A percentile compares a stretch with the other conserved stretches of the same genome.
These are phyloP conservation scores for Pristionchus arcanus DNA, from an alignment of 2,888 invertebrate genomes.

Conservation along the genomic window DNA sequence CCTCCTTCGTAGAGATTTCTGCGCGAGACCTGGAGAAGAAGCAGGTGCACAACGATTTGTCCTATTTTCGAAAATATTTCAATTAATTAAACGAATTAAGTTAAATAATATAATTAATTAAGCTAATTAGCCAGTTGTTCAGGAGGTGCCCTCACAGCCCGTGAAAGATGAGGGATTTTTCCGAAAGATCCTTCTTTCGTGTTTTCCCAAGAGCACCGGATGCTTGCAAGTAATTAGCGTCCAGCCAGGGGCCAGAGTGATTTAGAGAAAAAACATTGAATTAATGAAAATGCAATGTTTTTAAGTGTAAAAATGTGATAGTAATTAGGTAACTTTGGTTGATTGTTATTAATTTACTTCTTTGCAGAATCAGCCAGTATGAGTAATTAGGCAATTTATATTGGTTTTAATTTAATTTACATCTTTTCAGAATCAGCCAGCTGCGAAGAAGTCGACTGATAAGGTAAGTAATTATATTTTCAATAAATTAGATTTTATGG, in stretches of 20 bases:
- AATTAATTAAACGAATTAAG: background rate
- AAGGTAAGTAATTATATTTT: background rate
- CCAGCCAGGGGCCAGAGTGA: background rate
- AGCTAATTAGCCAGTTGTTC: background rate
- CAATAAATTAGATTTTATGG: too few species aligned
- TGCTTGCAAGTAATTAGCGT: background rate
- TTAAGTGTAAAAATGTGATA: background rate
- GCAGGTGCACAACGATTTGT: constrained; percentile 1
- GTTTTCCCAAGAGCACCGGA: background rate
- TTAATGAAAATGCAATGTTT: background rate
- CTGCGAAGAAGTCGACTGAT: background rate
- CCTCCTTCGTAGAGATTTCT: constrained; percentile 66
- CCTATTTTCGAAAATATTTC: background rate
- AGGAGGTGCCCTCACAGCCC: background rate
- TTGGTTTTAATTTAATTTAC: too few species aligned
- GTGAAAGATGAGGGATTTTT: background rate
- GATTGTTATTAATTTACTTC: background rate
- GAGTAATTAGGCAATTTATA: too few species aligned
- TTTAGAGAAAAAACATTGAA: background rate
- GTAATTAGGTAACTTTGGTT: background rate
- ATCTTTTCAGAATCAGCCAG: background rate
- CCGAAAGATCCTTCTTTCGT: constrained; percentile 7
- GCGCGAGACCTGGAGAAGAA: constrained; percentile 60
- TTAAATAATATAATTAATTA: too few species aligned
- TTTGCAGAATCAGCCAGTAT: too few species aligned